Conservation (phyloP, 2,888 invertebrate species). For the Dynastes tityus region DNA sequence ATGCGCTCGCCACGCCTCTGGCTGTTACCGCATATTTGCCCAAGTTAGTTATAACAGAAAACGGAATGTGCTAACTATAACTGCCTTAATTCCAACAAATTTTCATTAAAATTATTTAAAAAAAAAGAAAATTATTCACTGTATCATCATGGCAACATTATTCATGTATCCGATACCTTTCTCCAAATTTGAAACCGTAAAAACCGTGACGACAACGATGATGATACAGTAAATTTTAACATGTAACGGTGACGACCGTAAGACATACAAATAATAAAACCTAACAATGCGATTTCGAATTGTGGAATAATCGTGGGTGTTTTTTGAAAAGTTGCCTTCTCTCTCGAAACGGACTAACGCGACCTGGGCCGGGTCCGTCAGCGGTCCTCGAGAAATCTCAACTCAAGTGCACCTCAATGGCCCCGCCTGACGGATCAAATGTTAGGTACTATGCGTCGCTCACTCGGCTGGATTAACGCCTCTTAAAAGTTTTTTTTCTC, state of each 20-base stretch:
- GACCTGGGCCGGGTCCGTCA: constrained; percentile 57
- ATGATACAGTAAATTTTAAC: constrained; percentile 2
- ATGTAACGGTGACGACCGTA: background rate
- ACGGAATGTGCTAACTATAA: too few species aligned
- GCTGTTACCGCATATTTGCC: too few species aligned
- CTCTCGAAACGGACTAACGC: constrained; percentile 38
- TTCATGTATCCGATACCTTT: too few species aligned
- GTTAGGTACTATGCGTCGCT: constrained; percentile 48
- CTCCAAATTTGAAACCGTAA: too few species aligned
- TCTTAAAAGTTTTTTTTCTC: constrained; percentile 49
- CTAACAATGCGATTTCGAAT: constrained; percentile 41
- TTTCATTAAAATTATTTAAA: too few species aligned
- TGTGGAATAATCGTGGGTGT: constrained; percentile 47
- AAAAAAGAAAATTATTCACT: too few species aligned
- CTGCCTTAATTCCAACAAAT: too few species aligned
- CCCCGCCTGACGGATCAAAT: constrained; percentile 53
- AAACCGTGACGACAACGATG: background rate
- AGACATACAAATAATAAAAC: background rate
- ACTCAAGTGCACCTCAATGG: constrained; percentile 56
- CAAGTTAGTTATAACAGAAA: too few species aligned
- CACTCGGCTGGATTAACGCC: constrained; percentile 55
- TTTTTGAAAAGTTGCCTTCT: constrained; percentile 31
- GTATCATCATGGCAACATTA: too few species aligned
- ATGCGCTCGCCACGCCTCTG: too few species aligned
- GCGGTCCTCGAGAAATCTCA: constrained; percentile 56